Conservation (phyloP, 2,113 vertebrate species). For the Ovibos moschatus region DNA sequence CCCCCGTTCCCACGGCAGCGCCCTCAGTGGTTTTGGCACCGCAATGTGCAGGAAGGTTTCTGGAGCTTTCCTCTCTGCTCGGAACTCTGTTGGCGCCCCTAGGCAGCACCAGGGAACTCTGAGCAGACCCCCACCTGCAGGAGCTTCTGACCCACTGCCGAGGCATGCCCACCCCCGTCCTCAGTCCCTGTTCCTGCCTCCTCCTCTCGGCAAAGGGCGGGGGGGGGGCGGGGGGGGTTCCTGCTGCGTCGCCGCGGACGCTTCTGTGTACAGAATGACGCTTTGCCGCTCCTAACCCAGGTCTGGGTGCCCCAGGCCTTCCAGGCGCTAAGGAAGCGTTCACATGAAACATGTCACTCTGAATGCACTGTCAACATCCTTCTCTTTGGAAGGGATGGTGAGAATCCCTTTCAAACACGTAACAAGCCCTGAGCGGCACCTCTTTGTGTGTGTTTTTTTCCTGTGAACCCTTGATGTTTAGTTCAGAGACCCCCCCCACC, state of each 20-base stretch:
- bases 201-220: neutral
- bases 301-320: neutral
- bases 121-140: too few species aligned
- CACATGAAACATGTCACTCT: neutral
- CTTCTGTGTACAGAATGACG: neutral
- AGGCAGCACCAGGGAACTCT: neutral
- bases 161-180: fast-evolving
- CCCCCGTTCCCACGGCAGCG: neutral
- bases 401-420: neutral
- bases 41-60: neutral
- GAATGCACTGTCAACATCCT: neutral
- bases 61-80: neutral
- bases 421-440: neutral
- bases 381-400: neutral
- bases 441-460: neutral
- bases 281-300: neutral
- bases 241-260: neutral
- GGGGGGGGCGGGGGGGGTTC: neutral
- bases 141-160: neutral
- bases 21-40: neutral
- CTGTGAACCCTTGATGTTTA: neutral
- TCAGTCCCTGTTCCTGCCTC: neutral
- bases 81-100: neutral
- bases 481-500: neutral
- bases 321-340: neutral